Evolutionary conservation across 2,888 invertebrate species (phyloP), one percentile per base, ranked within the genome.

Genomic region (Drosophila neonasuta): DNA sequence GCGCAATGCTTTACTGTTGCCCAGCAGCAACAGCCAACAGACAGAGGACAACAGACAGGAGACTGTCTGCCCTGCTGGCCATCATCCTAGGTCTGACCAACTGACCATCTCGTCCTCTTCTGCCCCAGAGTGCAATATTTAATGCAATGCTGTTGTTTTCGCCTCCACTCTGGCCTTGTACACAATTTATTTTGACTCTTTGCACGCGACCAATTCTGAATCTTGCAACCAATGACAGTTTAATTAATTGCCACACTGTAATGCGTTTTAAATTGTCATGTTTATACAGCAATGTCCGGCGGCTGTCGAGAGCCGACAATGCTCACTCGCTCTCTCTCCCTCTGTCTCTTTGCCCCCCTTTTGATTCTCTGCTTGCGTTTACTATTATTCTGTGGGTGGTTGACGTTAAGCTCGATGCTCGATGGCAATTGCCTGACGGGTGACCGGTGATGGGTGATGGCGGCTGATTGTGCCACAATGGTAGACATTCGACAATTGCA

Each of bases 211-310:
- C 81, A 75, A 84, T 86, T 86, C 75, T 57, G 79, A 86, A 84
- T 84, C 87, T 80, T 84, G 86, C 80, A 78, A 87, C 87, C 86
- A 83, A 82, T 83, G 82, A 87, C 82, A 83, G 82, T 83, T 83
- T 87, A 83, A 83, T 83, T 83, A 83, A 83, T 83, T 83, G 87
- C 87, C 83, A 72, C 87, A 74, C 86, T 87, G 86, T 83, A 83
- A 83, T 83, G 82, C 83, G 77, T 83, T 83, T 83, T 82, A 83
- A 83, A 83, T 83, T 83, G 82, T 85, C 82, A 87, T 87, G 87
- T 85, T 87, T 83, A 87, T 83, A 82, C 86, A 71, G 72, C 66
- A 59, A 63, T 69, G 75, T 75, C 74, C 72, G 75, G 66, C 67
- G 62, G 65, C 66, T 80, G 71, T 71, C 57, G 59, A 52, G 50